A percentile compares a stretch with the other conserved stretches of the same genome.
phyloP scores from a whole-genome alignment of 2,888 invertebrate genomes.

The Catocala fraxini region DNA sequence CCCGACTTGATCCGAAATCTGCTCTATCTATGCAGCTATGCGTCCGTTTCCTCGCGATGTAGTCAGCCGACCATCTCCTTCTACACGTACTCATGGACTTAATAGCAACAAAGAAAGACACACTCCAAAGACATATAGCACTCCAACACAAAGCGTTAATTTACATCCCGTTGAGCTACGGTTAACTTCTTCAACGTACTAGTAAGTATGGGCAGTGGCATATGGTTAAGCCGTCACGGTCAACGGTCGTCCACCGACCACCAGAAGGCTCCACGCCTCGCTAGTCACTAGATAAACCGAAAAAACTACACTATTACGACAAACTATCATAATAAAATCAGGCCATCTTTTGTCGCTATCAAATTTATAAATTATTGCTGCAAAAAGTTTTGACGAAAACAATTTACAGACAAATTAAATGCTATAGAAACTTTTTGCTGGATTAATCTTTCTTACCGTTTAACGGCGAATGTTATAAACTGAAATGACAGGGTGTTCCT shows the following conservation, averaged over 20 bases:
- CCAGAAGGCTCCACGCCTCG: slow-evolving; percentile 54
- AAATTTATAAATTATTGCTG: slow-evolving; percentile 21
- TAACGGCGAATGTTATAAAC: slow-evolving; percentile 7
- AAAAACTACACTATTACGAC: slow-evolving; percentile 35
- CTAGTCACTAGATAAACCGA: slow-evolving; percentile 43
- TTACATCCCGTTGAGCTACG: slow-evolving; percentile 51
- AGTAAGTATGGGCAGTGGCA: slow-evolving; percentile 54
- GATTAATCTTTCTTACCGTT: not conserved
- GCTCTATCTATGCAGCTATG: too few species aligned
- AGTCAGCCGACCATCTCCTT: too few species aligned
- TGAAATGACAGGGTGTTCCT: slow-evolving; percentile 12
- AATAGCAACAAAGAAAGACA: slow-evolving; percentile 1
- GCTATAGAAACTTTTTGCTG: slow-evolving; percentile 9
- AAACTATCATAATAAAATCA: slow-evolving; percentile 36
- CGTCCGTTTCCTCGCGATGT: too few species aligned
- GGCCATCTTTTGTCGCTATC: slow-evolving; percentile 23
- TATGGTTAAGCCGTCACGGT: slow-evolving; percentile 71
- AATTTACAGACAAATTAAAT: slow-evolving; percentile 12
- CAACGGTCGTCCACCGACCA: slow-evolving; percentile 53
- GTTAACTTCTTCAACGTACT: slow-evolving; percentile 47
- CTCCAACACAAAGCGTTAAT: slow-evolving; percentile 23
- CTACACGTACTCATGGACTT: not conserved
- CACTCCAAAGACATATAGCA: slow-evolving; percentile 15
- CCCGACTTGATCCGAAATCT: too few species aligned
- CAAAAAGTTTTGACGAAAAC: slow-evolving; percentile 7